These are phyloP conservation scores for Drosophila repleta DNA, from an alignment of 1,140 invertebrate species.

Conservation along the genomic window DNA sequence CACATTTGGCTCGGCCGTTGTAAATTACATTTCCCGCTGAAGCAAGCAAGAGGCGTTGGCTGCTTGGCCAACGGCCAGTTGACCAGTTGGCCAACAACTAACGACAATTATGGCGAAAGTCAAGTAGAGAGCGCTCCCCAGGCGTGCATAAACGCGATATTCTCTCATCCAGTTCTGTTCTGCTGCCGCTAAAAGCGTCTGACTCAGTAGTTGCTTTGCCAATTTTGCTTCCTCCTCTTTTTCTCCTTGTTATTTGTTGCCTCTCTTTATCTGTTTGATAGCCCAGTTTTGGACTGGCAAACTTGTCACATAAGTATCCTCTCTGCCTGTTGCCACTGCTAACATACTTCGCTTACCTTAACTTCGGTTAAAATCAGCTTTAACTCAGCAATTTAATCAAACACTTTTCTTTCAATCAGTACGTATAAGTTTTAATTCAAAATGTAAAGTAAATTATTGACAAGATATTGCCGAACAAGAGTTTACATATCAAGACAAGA, in stretches of 20 bases:
- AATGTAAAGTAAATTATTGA: too few species aligned
- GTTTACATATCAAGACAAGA: too few species aligned
- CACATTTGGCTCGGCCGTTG: slow-evolving; percentile 21
- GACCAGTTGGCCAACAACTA: slow-evolving; percentile 11
- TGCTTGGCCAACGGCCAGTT: slow-evolving; percentile 9
- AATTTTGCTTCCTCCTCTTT: slow-evolving; percentile 8
- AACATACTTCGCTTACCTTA: slow-evolving; percentile 3
- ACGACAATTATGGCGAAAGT: slow-evolving; percentile 36
- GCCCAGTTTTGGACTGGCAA: slow-evolving; percentile 58
- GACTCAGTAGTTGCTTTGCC: slow-evolving; percentile 1
- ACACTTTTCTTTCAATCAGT: too few species aligned
- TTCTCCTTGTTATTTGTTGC: not conserved
- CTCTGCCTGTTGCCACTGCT: slow-evolving; percentile 4
- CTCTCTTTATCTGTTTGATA: slow-evolving; percentile 35
- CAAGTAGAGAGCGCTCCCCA: slow-evolving; percentile 51
- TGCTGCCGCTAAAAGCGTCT: slow-evolving; percentile 56
- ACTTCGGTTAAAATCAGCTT: not conserved
- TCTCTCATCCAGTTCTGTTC: slow-evolving; percentile 18
- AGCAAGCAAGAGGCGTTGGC: slow-evolving; percentile 11
- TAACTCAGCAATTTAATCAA: too few species aligned
- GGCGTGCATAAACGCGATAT: slow-evolving; percentile 52
- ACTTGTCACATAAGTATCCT: slow-evolving; percentile 48
- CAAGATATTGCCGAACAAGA: too few species aligned
- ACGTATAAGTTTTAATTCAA: too few species aligned
- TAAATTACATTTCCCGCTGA: slow-evolving; percentile 16